Conservation (phyloP, 2,797 vertebrate species). For the Ctenopoma multispine region DNA sequence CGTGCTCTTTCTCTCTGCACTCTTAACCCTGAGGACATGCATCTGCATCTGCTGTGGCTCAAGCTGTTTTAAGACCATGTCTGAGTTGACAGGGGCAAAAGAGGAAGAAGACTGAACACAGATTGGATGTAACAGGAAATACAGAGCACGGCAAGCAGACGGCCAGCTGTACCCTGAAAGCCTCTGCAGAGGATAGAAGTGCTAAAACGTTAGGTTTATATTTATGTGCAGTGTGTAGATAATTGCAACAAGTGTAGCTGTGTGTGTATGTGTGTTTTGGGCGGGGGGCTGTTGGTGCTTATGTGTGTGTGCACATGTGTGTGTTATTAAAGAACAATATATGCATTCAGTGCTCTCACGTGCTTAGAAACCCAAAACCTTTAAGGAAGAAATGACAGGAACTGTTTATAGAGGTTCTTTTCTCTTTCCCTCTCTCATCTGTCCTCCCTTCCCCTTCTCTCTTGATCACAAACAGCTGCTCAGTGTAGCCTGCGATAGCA, state of each 20-base stretch:
- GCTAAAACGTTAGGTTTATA: neutral
- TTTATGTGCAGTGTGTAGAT: neutral
- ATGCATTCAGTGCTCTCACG: slow-evolving; percentile 9
- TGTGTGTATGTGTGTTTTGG: neutral
- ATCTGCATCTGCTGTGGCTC: slow-evolving; percentile 59
- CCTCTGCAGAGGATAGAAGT: slow-evolving; percentile 3
- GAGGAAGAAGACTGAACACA: slow-evolving; percentile 18
- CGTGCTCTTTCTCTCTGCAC: slow-evolving; percentile 26
- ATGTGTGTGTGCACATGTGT: neutral
- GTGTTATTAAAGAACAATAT: slow-evolving; percentile 3
- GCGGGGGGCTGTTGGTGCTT: no score
- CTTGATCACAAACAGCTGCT: slow-evolving; percentile 75
- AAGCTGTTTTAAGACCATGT: slow-evolving; percentile 57
- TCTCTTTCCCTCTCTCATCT: slow-evolving; percentile 37
- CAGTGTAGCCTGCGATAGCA: slow-evolving; percentile 31
- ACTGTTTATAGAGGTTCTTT: slow-evolving; percentile 35
- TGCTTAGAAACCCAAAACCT: slow-evolving; percentile 28
- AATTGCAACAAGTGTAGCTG: neutral
- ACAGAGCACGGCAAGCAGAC: slow-evolving; percentile 21
- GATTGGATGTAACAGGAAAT: slow-evolving; percentile 16
- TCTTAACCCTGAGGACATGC: slow-evolving; percentile 46
- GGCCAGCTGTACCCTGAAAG: slow-evolving; percentile 24
- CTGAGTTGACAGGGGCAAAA: slow-evolving; percentile 24
- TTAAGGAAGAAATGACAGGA: slow-evolving; percentile 18
- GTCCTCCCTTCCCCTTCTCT: slow-evolving; percentile 29